Base-by-base conservation (phyloP, 2,888 invertebrate genomes). In the Thysanoteuthis rhombus region DNA sequence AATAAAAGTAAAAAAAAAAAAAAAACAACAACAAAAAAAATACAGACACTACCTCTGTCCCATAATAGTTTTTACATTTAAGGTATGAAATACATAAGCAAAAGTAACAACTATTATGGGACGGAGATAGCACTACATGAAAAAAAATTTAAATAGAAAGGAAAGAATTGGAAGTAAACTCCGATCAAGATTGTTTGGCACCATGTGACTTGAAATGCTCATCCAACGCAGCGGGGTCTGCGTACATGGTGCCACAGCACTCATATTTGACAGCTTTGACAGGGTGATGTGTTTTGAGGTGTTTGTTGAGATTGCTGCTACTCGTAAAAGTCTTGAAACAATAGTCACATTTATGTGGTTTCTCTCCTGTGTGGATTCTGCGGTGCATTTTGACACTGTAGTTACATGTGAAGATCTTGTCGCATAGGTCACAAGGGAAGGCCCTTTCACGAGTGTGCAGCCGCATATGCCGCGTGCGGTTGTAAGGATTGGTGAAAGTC, bases 261-360 rank as follows among this genome's bases (percentile, higher is more conserved):
- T 92, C 92, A 32, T 92, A 92, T 40, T 92, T 92, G n/a, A 92
- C 92, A n/a, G 92, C 92, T 42, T 92, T 92, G 42, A 92, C 92
- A 45, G 92, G 92, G 92, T 92, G 92, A 93, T 97, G 97, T 1
- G 96, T 96, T 94, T 96, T 96, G 94, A 97, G 96, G 95, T 98
- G 98, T 94, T 97, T 97, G 94, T 97, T 97, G 36, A 97, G 96
- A 94, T 97, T 97, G 94, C 97, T 96, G 10, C 95, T 95, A 93
- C 96, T 97, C 40, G 96, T 96, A 94, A 97, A 97, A 19, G 96
- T 95, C 94, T 97, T 97, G 4, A 97, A 97, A 95, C 97, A 97
- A 38, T 97, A 96, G 94, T 97, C 97, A 94, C 97, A 97, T 39
- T 92, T 92, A 36, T 92, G 92, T 19, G 92, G 92, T 32, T 92